Base-by-base conservation (phyloP, 1,140 invertebrate species). In the Lepidurus apus region DNA sequence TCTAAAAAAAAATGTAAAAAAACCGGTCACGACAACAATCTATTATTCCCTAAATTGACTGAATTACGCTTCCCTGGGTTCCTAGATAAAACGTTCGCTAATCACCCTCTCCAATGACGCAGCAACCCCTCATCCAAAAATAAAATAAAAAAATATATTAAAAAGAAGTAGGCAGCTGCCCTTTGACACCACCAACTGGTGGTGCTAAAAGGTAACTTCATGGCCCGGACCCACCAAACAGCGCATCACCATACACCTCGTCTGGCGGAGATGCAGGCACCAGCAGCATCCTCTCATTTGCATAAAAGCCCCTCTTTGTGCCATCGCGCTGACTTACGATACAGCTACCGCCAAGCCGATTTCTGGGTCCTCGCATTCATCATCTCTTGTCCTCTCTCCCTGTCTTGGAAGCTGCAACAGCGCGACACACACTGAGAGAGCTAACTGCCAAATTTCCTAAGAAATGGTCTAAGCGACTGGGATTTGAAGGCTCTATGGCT, bases 281-380 rank as follows among this genome's bases (percentile, higher is more conserved):
- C 53, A 65, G 53, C 53, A 65, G 53, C 53, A 65, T 65, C 53
- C 3, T 65, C 53, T 65, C 53, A 65, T 65, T 65, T 65, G 21
- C 53, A 65, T 65, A 65, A 65, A 65, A 65, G 53, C 53, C 53
- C 53, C 53, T 65, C 13, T 65, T 65, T 65, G 53, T 65, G 53
- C 53, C 53, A 7, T 65, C 8, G 53, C 53, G 53, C 53, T 65
- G 53, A 65, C 53, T 65, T 65, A 65, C 53, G 53, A 65, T 17
- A 65, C 17, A 65, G 53, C 53, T 65, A 65, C 53, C 53, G 53
- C 53, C 53, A 21, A 65, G 53, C 53, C 53, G 53, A 65, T 65
- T 21, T 65, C 53, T 21, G 53, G 53, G 53, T 17, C 21, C 53
- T 65, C 10, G 53, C 53, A 65, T 65, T 65, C 53, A 65, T 65